phyloP scores from a whole-genome alignment of 2,797 vertebrate genomes.

The Melanotaenia parkinsoni region DNA sequence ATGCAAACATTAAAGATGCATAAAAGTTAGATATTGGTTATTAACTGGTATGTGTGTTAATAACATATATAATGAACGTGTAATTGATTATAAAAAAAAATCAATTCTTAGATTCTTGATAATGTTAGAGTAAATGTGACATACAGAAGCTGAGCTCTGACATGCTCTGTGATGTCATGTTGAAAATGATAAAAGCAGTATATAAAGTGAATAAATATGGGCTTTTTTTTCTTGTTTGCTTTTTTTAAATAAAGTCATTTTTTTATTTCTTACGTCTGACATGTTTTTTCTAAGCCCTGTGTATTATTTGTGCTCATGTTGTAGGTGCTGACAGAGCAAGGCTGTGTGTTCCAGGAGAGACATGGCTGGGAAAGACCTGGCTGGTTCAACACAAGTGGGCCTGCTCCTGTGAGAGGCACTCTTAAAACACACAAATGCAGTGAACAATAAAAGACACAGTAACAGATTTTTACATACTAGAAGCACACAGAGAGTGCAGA shows the following conservation, averaged over 20 bases:
- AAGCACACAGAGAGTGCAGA: too few species aligned
- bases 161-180: not conserved
- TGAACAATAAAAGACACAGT: not conserved
- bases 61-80: too few species aligned
- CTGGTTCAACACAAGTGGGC: slow-evolving; percentile 87
- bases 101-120: not conserved
- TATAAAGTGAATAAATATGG: not conserved
- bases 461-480: not conserved
- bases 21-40: not conserved
- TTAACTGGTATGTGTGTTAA: too few species aligned
- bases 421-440: not conserved
- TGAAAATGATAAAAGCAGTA: not conserved
- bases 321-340: slow-evolving; percentile 89
- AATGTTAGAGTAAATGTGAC: not conserved
- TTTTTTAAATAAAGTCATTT: not conserved
- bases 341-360: slow-evolving; percentile 95
- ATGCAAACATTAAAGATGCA: not conserved
- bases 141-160: not conserved
- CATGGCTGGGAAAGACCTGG: slow-evolving; percentile 97
- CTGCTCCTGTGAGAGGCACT: slow-evolving; percentile 85
- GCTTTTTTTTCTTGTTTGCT: too few species aligned
- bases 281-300: not conserved
- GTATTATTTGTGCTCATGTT: slow-evolving; percentile 12
- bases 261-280: not conserved
- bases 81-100: too few species aligned